Evolutionary conservation across 2,797 vertebrate genomes (phyloP), one percentile per base, ranked within the genome.

Genomic region (Microctenopoma steveboyesi): DNA sequence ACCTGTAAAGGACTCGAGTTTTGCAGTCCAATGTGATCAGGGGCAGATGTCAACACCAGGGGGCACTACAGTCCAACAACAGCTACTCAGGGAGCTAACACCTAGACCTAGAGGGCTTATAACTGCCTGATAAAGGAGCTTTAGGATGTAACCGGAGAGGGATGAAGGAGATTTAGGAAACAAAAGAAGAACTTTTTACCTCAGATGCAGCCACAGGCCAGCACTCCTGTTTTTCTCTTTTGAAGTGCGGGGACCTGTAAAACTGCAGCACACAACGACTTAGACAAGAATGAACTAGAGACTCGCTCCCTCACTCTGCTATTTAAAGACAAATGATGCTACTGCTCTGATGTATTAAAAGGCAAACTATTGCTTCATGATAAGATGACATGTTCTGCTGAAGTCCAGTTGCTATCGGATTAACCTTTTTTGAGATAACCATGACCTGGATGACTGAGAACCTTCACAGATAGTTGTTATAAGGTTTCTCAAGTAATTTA

Each of bases 31-130:
- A 49, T 46, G 12, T 7, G 56, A 62, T 71, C 60, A 37, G 49
- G 37, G 63, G 64, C 16, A 48, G 12, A 43, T 49, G 35, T 77
- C 39, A 72, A 78, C 92, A 91, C 72, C 78, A 93, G 92, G 87
- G 89, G 92, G 90, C 92, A 73, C 86, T 78, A 52, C 49, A 10
- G 15, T 54, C 58, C 82, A 84, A 58, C 42, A 64, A 37, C 67
- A 60, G 12, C 45, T 13, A 8, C 28, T 33, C n/a, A 30, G 5
- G 42, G 51, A 7, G 39, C 22, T 4, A 7, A 59, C 33, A 49
- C 42, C 5, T 1, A 53, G 22, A 42, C 49, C 37, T 16, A 4
- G 18, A 47, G 45, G 45, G 60, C 63, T 56, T 48, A 45, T 35
- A 16, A 40, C 30, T 47, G 51, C 72, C 54, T 61, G 27, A 57